A percentile compares a stretch with the other conserved stretches of the same genome.
phyloP scores from a whole-genome alignment of 2,888 invertebrate species.

The Heliothis peltigera region DNA sequence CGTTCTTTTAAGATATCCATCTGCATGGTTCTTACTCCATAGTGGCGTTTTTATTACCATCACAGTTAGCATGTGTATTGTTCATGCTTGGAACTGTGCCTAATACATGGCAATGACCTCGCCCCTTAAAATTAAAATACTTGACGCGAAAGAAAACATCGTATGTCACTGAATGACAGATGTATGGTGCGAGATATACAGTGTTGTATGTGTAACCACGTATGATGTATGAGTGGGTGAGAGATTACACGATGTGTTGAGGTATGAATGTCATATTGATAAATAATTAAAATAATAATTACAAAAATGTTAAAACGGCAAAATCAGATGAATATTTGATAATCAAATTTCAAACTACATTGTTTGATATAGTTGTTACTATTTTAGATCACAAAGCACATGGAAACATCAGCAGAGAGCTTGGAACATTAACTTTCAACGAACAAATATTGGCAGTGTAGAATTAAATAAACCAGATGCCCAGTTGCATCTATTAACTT shows the following conservation, averaged over 20 bases:
- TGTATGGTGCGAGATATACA: constrained; percentile 12
- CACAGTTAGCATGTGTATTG: constrained; percentile 24
- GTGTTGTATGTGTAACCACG: constrained; percentile 3
- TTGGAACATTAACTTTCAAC: constrained; percentile 35
- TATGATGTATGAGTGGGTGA: background rate
- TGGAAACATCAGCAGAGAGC: constrained; percentile 12
- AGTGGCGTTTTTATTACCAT: constrained; percentile 18
- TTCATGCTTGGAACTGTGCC: constrained; percentile 44
- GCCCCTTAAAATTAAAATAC: constrained; percentile 38
- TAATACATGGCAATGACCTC: constrained; percentile 54
- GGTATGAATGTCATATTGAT: too few relatives aligned
- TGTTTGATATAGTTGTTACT: background rate
- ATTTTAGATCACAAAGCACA: constrained; percentile 11
- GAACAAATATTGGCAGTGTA: constrained; percentile 29
- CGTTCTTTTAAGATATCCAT: background rate
- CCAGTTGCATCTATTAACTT: constrained; percentile 34
- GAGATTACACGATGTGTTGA: background rate
- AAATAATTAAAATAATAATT: too few relatives aligned
- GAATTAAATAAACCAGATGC: constrained; percentile 37
- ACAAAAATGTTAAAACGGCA: too few relatives aligned
- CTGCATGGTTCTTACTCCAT: background rate
- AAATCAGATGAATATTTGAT: background rate
- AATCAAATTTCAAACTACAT: background rate
- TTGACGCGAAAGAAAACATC: constrained; percentile 36
- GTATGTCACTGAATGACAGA: constrained; percentile 28